These are phyloP conservation scores for Odocoileus hemionus DNA, from an alignment of 2,113 vertebrate genomes.

Conservation along the genomic window DNA sequence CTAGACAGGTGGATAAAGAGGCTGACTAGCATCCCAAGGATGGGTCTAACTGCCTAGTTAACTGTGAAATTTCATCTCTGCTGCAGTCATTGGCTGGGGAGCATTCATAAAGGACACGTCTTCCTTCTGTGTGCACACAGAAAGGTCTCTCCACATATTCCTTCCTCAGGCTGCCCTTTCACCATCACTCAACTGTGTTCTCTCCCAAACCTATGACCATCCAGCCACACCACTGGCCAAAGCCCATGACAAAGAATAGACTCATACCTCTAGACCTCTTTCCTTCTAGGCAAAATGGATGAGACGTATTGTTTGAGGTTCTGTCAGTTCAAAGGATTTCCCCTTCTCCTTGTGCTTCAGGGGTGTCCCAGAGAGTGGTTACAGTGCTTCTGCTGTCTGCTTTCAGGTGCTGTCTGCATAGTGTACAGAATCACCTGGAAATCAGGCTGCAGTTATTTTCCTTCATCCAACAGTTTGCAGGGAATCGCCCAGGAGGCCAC, in stretches of 20 bases:
- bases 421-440: neutral
- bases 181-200: neutral
- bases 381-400: neutral
- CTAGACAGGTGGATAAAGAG: neutral
- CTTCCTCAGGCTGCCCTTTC: neutral
- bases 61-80: neutral
- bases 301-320: neutral
- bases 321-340: neutral
- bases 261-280: neutral
- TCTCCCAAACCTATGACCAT: neutral
- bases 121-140: neutral
- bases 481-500: neutral
- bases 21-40: neutral
- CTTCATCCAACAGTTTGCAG: neutral
- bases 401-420: neutral
- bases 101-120: neutral
- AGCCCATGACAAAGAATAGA: neutral
- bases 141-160: neutral
- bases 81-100: neutral
- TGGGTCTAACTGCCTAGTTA: neutral
- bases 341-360: neutral
- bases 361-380: neutral
- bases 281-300: neutral
- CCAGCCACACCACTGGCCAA: neutral
- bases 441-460: neutral